Base-by-base conservation (phyloP, 2,797 vertebrate genomes). In the Oophaga sylvatica region DNA sequence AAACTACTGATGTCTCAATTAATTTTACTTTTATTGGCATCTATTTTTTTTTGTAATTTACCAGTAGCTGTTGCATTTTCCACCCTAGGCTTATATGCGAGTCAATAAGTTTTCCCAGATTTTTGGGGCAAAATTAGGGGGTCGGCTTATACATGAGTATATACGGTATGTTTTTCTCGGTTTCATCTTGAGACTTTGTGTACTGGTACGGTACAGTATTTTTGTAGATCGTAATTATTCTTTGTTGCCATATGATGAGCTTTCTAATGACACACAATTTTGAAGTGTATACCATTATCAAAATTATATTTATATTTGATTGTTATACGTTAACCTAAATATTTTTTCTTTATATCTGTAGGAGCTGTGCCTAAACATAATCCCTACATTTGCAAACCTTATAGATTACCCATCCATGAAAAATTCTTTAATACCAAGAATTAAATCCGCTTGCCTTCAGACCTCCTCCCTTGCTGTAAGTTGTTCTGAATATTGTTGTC, bases 371-470 rank as follows among this genome's bases (percentile, higher is more conserved):
- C 93, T 99, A 90, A 99, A 99, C 93, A 99, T 99, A 95, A 99
- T 99, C 93, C 98, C 98, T 12, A 98, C 97, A 0, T 99, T 99
- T 92, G 97, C 98, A 93, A 99, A 99, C 95, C 95, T 99, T 93
- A 99, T 99, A 86, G 98, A 99, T 90, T 99, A 99, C 90, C 97
- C 98, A 9, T 99, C 98, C 88, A 99, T 99, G 97, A 99, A 99
- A 96, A 99, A 99, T 91, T 95, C 98, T 68, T 96, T 99, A 91
- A 99, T 99, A 92, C 98, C 98, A 91, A 97, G 97, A 89, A 97
- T 99, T 94, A 99, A 97, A 94, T 96, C 96, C 31, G 97, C 97
- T 70, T 99, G 98, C 93, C 95, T 99, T 29, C 97, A 99, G 93
- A 99, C 98, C 0, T 98, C 98, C 89, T 99, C 98, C 53, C 96